Percentiles rank a stretch among this genome's conserved stretches.
Conservation (phyloP, 2,113 vertebrate genomes). For the Erythrolamprus reginae region DNA sequence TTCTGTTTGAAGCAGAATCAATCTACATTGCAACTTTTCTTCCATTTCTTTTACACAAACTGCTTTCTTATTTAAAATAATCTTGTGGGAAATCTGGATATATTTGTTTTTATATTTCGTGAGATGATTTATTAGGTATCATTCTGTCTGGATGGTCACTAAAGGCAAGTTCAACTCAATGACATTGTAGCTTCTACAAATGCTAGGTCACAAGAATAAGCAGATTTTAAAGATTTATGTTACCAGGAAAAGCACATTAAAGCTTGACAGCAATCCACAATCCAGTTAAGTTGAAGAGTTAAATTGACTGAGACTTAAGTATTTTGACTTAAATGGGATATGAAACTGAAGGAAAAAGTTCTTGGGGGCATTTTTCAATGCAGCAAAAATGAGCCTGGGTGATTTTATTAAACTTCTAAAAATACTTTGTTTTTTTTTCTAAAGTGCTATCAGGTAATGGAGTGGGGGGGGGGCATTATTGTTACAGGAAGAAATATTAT, state of each 20-base stretch:
- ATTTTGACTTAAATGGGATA: conserved; percentile 1
- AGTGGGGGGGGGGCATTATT: too few species aligned
- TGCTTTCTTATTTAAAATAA: background rate
- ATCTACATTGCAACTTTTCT: background rate
- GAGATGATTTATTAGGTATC: background rate
- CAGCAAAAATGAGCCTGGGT: background rate
- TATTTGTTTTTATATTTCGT: background rate
- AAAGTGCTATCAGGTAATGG: background rate
- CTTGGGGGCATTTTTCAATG: background rate
- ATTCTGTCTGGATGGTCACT: background rate
- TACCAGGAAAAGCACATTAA: conserved; percentile 7
- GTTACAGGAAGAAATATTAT: background rate
- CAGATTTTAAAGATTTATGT: conserved; percentile 4
- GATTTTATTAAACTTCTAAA: background rate
- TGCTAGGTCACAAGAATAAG: conserved; percentile 5
- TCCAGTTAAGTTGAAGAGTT: background rate
- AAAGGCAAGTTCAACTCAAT: conserved; percentile 4
- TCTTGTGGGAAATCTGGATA: background rate
- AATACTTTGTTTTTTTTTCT: background rate
- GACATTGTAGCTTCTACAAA: background rate
- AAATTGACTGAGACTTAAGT: conserved; percentile 6
- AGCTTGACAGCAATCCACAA: conserved; percentile 14
- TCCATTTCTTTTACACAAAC: background rate
- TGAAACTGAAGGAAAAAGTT: background rate
- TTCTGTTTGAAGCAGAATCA: background rate